Evolutionary conservation across 2,797 vertebrate species (phyloP), one percentile per base, ranked within the genome.

Genomic region (Arrhamphus sclerolepis): DNA sequence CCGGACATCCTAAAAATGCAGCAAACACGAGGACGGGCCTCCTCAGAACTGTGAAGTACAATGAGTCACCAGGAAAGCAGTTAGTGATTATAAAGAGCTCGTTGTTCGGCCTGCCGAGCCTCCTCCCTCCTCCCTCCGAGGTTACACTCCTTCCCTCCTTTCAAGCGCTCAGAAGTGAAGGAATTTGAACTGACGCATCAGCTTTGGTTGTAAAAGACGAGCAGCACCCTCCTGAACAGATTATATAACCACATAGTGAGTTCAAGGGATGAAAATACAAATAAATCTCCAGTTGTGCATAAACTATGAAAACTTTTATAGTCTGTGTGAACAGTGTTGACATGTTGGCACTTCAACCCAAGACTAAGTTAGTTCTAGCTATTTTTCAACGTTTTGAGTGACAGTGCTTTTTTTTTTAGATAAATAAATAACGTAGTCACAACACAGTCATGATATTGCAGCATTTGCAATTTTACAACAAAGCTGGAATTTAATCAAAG

Each of bases 1-100:
- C 18, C 42, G 10, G 42, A 43, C 18, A 10, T 11, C 42, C 18
- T 19, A 10, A 4, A 58, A 77, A 77, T 57, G 68, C n/a, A 75
- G 71, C 54, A 83, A 81, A 84, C 81, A 83, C 1, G 63, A 75
- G 76, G 55, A 17, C 61, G 42, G 70, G 71, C 70, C 61, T 72
- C 80, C 83, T 69, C 79, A 31, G 75, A 64, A 59, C 77, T 66
- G 64, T 78, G 75, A 75, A 78, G 81, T 64, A 42, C 53, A 17
- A 70, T 88, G 86, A 87, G 71, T 89, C 85, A 89, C 65, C 26
- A 16, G 28, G 56, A 77, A 78, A 73, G 72, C 63, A 85, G 78
- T 81, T 71, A 28, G 6, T 72, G 75, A 19, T 71, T 61, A 89
- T 80, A 89, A 90, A 89, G 85, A 62, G 58, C 77, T 82, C 72